Evolutionary conservation across 1,140 invertebrate genomes (phyloP), one percentile per base, ranked within the genome.

Genomic region (Mamestra configurata): DNA sequence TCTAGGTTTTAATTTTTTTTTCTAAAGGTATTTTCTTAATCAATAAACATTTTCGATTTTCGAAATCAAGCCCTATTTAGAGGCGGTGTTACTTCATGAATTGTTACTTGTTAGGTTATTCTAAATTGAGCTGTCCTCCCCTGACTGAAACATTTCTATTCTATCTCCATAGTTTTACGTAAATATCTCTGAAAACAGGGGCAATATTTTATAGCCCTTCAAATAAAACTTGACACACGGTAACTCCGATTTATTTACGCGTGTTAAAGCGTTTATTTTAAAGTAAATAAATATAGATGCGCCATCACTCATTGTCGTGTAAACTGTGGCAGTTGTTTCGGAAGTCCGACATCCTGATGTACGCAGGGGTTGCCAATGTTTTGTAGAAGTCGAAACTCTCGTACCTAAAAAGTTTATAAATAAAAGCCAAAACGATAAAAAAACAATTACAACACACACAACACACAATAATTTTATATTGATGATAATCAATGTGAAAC

Each of bases 231-330:
- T 80, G 83, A 87, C 84, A 84, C 78, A 70, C 66, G 81, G 27
- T 46, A 75, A 79, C 18, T 15, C 64, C 18, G 57, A 31, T 80
- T 79, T 80, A 80, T 83, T 75, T 76, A 78, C 59, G 77, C n/a
- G 57, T 73, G 76, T 79, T 82, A 77, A 77, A 46, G 57, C 72
- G 79, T 71, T 88, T 91, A 88, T 90, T 90, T 90, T 88, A 86
- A 91, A 90, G 79, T 86, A 91, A 93, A 92, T 84, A 92, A 88
- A 86, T 80, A 80, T 37, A 79, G 79, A 46, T 77, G 77, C 84
- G 85, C 86, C 89, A 89, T 93, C 91, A 90, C 83, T 93, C 90
- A 92, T 90, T 91, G 88, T 90, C 86, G 89, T 87, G 88, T 92
- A 91, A 91, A 88, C 87, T 88, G 85, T 82, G 88, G 80, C 91